These are phyloP conservation scores for Archivesica marissinica DNA, from an alignment of 1,140 invertebrate species.

Conservation along the genomic window DNA sequence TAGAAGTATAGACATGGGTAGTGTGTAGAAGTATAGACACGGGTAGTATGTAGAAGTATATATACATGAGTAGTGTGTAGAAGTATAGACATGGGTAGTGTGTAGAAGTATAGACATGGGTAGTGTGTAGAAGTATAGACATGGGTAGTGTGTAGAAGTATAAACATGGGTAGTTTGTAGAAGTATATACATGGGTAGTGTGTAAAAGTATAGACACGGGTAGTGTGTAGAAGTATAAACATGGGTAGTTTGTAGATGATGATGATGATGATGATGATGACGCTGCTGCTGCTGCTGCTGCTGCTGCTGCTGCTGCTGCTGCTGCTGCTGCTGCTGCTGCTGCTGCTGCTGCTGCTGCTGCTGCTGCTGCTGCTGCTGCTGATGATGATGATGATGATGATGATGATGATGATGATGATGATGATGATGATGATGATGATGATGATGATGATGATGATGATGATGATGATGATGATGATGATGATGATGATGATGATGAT, in stretches of 20 bases:
- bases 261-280: constrained; percentile 2
- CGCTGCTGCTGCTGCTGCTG: constrained; percentile 21
- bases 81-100: not conserved
- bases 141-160: not conserved
- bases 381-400: no score
- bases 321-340: constrained; percentile 31
- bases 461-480: no score
- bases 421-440: no score
- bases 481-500: no score
- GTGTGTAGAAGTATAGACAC: no score
- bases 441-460: no score
- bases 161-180: not conserved
- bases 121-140: not conserved
- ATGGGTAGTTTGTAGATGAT: not conserved
- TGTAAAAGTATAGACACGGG: not conserved
- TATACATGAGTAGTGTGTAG: no score
- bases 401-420: no score
- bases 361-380: no score
- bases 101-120: not conserved
- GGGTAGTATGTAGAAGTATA: no score
- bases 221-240: not conserved
- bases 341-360: constrained; percentile 42
- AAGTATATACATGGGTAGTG: not conserved
- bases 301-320: constrained; percentile 35
- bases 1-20: no score